phyloP scores from a whole-genome alignment of 2,888 invertebrate genomes.

The Chrysolina americana region DNA sequence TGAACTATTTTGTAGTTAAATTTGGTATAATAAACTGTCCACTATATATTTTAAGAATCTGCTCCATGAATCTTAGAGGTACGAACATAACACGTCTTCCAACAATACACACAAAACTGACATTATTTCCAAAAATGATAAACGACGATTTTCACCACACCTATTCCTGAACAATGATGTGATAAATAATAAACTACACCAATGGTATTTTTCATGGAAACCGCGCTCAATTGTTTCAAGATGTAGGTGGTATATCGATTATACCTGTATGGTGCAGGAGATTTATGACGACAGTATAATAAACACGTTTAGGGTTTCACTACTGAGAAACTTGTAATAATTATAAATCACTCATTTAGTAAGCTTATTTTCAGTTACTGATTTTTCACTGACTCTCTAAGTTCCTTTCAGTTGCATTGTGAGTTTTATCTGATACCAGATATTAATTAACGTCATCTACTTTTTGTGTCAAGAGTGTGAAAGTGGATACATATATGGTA shows the following conservation, averaged over 20 bases:
- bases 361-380: background rate
- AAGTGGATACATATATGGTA: too few species aligned
- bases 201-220: slow-evolving; percentile 39
- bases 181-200: slow-evolving; percentile 37
- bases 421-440: background rate
- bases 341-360: slow-evolving; percentile 34
- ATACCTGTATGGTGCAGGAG: slow-evolving; percentile 31
- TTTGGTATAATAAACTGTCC: background rate
- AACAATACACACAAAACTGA: slow-evolving; percentile 1
- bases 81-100: background rate
- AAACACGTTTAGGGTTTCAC: slow-evolving; percentile 35
- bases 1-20: too few species aligned
- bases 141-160: slow-evolving; percentile 30
- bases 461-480: too few species aligned
- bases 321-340: slow-evolving; percentile 17
- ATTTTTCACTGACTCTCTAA: background rate
- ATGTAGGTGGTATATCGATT: slow-evolving; percentile 45
- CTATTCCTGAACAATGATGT: slow-evolving; percentile 31
- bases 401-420: background rate
- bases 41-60: too few species aligned
- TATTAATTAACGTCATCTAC: too few species aligned
- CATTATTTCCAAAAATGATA: slow-evolving; percentile 8
- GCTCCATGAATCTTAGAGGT: background rate
- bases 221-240: slow-evolving; percentile 37
- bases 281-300: slow-evolving; percentile 37